phyloP scores from a whole-genome alignment of 2,113 vertebrate species.

The Rissa tridactyla region DNA sequence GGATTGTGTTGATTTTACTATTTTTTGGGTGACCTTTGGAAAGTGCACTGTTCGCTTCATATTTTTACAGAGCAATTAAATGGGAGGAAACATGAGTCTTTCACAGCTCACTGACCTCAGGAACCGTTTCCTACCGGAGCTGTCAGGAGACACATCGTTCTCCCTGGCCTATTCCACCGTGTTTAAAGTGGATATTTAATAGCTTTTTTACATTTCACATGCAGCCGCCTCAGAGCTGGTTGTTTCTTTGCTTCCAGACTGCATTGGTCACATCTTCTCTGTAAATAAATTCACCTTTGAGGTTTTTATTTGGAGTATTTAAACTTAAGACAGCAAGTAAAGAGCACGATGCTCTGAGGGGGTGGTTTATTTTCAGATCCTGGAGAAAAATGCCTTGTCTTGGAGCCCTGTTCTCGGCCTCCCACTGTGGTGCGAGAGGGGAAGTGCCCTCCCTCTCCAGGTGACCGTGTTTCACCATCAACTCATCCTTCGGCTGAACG shows the following conservation, averaged over 20 bases:
- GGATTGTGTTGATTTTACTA: neutral
- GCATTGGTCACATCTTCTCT: neutral
- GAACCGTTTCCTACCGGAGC: neutral
- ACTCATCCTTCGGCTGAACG: neutral
- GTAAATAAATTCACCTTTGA: neutral
- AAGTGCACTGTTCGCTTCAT: neutral
- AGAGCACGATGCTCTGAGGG: accelerated
- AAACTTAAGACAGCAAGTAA: neutral
- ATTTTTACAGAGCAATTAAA: conserved; percentile 37
- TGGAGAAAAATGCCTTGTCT: neutral
- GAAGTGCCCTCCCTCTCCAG: accelerated
- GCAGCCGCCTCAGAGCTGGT: neutral
- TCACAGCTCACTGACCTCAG: conserved; percentile 48
- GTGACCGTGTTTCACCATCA: neutral
- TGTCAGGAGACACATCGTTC: conserved; percentile 28
- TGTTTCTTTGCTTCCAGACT: neutral
- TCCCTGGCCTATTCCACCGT: neutral
- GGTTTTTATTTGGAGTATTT: neutral
- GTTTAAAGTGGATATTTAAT: neutral
- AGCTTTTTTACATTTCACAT: neutral
- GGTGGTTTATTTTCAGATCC: neutral
- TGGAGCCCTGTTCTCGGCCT: neutral
- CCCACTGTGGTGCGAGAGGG: neutral
- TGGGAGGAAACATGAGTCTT: conserved; percentile 12
- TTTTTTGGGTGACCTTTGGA: neutral